Conservation (phyloP, 2,888 invertebrate genomes). For the Rotaria sp. region DNA sequence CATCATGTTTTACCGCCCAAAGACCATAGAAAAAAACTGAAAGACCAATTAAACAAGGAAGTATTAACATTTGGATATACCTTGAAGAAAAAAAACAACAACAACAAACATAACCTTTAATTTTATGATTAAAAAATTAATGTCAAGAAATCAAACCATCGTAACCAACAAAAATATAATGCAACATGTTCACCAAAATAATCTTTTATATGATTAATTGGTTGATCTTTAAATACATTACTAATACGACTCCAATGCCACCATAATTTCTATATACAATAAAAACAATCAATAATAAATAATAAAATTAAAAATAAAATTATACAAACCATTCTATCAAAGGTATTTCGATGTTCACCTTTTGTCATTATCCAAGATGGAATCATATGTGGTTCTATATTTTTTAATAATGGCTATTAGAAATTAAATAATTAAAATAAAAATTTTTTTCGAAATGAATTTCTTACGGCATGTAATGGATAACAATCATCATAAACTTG, state of each 20-base stretch:
- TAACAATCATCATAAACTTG: slow-evolving; percentile 17
- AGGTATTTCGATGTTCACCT: neutral
- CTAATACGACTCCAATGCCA: slow-evolving; percentile 16
- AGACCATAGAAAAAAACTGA: slow-evolving; percentile 29
- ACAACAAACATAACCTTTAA: no score
- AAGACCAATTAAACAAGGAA: slow-evolving; percentile 16
- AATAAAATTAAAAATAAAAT: neutral
- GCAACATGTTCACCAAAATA: slow-evolving; percentile 33
- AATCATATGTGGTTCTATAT: slow-evolving; percentile 14
- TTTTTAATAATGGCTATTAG: neutral
- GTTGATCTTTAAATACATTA: neutral
- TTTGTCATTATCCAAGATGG: neutral
- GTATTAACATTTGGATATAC: slow-evolving; percentile 26
- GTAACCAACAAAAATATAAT: slow-evolving; percentile 3
- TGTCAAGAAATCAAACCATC: neutral
- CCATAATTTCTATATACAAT: neutral
- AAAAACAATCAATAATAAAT: neutral
- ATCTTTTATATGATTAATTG: neutral
- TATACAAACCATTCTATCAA: slow-evolving; percentile 9
- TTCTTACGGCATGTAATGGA: slow-evolving; percentile 18
- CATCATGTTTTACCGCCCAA: slow-evolving; percentile 12
- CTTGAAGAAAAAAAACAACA: neutral
- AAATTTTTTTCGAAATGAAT: neutral
- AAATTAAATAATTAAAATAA: neutral
- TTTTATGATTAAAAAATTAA: neutral